Percentiles rank a stretch among this genome's conserved stretches.
phyloP scores from a whole-genome alignment of 2,797 vertebrate species.

The Catamblyrhynchus diadema region DNA sequence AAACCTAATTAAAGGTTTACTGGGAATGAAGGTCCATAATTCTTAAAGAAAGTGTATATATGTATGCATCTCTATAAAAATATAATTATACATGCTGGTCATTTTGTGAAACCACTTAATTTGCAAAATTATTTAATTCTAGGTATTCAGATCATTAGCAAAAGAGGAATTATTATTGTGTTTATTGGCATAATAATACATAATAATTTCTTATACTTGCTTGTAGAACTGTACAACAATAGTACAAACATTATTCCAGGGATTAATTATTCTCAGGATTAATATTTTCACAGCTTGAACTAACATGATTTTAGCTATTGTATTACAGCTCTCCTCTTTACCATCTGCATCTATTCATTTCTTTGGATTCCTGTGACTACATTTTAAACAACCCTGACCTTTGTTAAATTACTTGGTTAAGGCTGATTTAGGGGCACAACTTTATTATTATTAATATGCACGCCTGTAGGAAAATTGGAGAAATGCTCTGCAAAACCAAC shows the following conservation, averaged over 20 bases:
- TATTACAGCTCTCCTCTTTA: background rate
- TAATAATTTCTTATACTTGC: background rate
- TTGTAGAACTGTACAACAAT: background rate
- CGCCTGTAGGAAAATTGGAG: constrained; percentile 40
- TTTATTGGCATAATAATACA: background rate
- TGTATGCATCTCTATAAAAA: background rate
- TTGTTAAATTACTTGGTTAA: constrained; percentile 32
- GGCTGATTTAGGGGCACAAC: constrained; percentile 41
- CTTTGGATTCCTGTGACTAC: background rate
- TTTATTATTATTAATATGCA: constrained; percentile 36
- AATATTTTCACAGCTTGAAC: constrained; percentile 5
- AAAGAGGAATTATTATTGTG: background rate
- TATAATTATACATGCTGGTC: background rate
- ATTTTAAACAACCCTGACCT: constrained; percentile 26
- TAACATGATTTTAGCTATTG: background rate
- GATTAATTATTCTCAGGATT: background rate
- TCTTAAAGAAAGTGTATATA: background rate
- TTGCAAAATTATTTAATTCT: background rate
- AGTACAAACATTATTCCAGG: background rate
- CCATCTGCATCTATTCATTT: background rate
- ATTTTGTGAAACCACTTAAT: constrained; percentile 15
- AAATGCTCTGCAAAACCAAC: constrained; percentile 23
- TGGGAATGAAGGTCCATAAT: background rate
- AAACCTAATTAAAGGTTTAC: background rate
- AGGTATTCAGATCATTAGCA: background rate